Evolutionary conservation across 1,140 invertebrate genomes (phyloP).

Genomic region (Drosophila lini): DNA sequence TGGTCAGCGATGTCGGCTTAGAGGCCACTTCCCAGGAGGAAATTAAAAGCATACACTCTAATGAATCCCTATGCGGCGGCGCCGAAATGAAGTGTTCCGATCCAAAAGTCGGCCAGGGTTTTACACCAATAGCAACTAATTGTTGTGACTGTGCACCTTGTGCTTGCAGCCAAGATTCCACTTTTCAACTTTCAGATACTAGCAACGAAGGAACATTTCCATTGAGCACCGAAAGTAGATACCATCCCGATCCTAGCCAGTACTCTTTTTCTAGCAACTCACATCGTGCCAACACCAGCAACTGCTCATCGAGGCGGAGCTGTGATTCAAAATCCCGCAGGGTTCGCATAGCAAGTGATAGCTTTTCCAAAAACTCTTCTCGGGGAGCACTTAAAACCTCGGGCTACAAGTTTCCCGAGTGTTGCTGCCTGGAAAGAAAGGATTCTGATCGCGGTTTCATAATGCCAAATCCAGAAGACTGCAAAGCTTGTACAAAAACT

Average conservation of each 20-base stretch:
- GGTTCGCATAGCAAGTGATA: neutral
- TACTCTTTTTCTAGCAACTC: neutral
- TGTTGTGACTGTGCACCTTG: too few species aligned
- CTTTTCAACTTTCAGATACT: too few species aligned
- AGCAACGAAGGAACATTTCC: too few species aligned
- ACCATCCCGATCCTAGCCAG: neutral
- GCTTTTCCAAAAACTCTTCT: neutral
- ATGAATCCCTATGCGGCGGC: neutral
- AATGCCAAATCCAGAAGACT: neutral
- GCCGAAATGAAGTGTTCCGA: neutral
- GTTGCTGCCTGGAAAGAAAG: too few species aligned
- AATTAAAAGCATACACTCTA: neutral
- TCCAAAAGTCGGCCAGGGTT: neutral
- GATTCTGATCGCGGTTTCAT: neutral
- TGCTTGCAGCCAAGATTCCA: too few species aligned
- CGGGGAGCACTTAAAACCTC: neutral
- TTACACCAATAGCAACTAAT: neutral
- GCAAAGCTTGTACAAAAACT: neutral
- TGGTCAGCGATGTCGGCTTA: neutral
- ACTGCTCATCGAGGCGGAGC: neutral
- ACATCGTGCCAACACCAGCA: neutral
- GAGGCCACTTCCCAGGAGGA: neutral
- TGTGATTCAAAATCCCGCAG: neutral
- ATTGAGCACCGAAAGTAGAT: too few species aligned
- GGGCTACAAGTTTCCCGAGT: neutral